These are phyloP conservation scores for Ceratothoa steindachneri DNA, from an alignment of 2,888 invertebrate genomes.

Conservation along the genomic window DNA sequence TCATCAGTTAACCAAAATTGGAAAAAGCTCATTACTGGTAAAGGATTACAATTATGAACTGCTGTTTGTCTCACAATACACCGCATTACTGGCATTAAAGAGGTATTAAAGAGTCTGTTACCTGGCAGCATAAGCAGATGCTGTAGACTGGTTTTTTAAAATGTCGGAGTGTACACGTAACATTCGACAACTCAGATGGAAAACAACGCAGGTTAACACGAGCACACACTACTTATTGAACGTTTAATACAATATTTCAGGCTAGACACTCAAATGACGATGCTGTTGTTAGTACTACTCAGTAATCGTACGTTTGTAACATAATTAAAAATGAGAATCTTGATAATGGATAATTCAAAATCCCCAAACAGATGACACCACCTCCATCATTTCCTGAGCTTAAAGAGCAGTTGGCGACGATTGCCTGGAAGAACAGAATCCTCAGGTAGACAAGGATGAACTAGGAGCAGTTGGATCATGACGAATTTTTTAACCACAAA, in stretches of 20 bases:
- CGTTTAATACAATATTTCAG: slow-evolving; percentile 4
- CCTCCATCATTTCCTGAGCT: slow-evolving; percentile 10
- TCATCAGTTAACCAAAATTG: background rate
- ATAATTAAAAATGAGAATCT: background rate
- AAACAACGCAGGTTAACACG: slow-evolving; percentile 10
- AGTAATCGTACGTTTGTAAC: background rate
- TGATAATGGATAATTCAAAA: slow-evolving; percentile 16
- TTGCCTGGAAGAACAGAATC: background rate
- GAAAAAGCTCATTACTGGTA: slow-evolving; percentile 10
- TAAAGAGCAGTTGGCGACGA: slow-evolving; percentile 1
- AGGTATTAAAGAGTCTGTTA: slow-evolving; percentile 11
- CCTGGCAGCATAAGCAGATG: slow-evolving; percentile 7
- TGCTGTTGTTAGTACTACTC: background rate
- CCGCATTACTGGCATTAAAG: slow-evolving; percentile 6
- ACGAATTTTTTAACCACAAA: background rate
- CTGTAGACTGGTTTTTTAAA: slow-evolving; percentile 15
- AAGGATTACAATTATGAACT: slow-evolving; percentile 9
- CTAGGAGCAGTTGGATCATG: slow-evolving; percentile 10
- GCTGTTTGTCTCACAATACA: slow-evolving; percentile 13
- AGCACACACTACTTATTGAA: background rate
- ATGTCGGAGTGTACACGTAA: slow-evolving; percentile 13
- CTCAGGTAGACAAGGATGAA: background rate
- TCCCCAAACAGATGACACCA: background rate
- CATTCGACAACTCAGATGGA: slow-evolving; percentile 24
- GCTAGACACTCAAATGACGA: background rate